Base-by-base conservation (phyloP, 2,797 vertebrate genomes). In the Galagoides demidoff region DNA sequence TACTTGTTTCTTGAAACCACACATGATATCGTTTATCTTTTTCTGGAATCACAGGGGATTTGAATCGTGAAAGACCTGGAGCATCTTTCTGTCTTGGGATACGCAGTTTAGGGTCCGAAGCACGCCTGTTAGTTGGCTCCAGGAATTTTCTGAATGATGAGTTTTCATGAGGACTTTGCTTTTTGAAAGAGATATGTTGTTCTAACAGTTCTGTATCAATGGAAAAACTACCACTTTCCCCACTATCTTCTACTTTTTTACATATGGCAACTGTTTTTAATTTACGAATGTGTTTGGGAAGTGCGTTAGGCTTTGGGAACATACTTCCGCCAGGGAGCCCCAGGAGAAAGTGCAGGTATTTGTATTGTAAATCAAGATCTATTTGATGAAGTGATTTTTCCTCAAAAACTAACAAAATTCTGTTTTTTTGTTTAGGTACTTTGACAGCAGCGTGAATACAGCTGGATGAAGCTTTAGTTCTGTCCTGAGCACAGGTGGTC, bases 321-420 rank as follows among this genome's bases (percentile, higher is more conserved):
- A 29, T 52, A 34, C 55, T 78, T 37, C 76, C 2, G 8, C 9
- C 52, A 13, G 95, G 90, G 85, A 76, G 37, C 9, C 68, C 92
- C 78, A 63, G 74, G 49, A 78, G 66, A 29, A 85, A 95, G 63
- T 0, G 34, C n/a, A 96, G 68, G 70, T 83, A 86, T 93, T 96
- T 97, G 22, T 85, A 57, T 52, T 74, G 94, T 45, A 97, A 90
- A 90, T 97, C 87, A 63, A 88, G 82, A 73, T 97, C 93, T 27
- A 97, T 90, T 84, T 95, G 82, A 89, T 76, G 90, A 86, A 97
- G 93, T 86, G 68, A 68, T 57, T 97, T 92, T 83, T 96, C 68
- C 63, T 97, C 91, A 63, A 94, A 95, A 34, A 89, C 27, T 93
- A 96, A 49, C 31, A 95, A 27, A 52, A 90, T 43, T 95, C n/a